These are phyloP conservation scores for Neosilurus hyrtlii DNA, from an alignment of 2,797 vertebrate genomes.

Conservation along the genomic window DNA sequence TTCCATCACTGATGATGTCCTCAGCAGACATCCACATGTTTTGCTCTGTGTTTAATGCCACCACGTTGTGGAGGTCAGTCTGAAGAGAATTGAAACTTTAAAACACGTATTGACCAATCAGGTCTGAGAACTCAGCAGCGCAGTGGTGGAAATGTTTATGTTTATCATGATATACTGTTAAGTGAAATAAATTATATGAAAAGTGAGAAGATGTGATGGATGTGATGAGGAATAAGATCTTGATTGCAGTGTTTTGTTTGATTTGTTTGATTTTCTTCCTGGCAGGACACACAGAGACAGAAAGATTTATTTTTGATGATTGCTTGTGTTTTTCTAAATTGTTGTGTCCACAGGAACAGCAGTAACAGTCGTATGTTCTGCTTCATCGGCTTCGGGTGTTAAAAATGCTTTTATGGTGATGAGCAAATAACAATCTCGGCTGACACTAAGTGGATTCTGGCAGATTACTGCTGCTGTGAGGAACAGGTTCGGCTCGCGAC, in stretches of 20 bases:
- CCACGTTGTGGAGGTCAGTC: too few relatives aligned
- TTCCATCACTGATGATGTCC: too few relatives aligned
- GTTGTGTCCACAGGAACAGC: constrained; percentile 30
- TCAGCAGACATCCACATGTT: too few relatives aligned
- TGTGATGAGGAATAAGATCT: neutral
- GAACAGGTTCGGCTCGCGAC: constrained; percentile 35
- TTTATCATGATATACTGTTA: neutral
- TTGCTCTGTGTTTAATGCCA: too few relatives aligned
- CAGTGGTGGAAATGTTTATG: neutral
- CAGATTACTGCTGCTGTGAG: constrained; percentile 37
- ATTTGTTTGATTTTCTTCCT: constrained; percentile 20
- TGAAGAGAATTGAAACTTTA: too few relatives aligned
- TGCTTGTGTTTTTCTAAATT: constrained; percentile 31
- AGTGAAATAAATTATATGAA: too few relatives aligned
- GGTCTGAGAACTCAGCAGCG: neutral
- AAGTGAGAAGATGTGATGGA: neutral
- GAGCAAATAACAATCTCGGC: constrained; percentile 51
- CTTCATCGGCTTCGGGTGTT: constrained; percentile 53
- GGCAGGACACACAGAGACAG: neutral
- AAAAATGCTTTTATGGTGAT: constrained; percentile 58
- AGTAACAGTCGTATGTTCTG: constrained; percentile 29
- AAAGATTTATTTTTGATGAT: constrained; percentile 26
- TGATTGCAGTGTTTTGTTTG: neutral
- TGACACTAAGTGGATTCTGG: constrained; percentile 53
- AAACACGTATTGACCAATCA: too few relatives aligned